Percentiles rank a stretch among this genome's conserved stretches.
phyloP scores from a whole-genome alignment of 2,113 vertebrate species.

The Myotis davidii region DNA sequence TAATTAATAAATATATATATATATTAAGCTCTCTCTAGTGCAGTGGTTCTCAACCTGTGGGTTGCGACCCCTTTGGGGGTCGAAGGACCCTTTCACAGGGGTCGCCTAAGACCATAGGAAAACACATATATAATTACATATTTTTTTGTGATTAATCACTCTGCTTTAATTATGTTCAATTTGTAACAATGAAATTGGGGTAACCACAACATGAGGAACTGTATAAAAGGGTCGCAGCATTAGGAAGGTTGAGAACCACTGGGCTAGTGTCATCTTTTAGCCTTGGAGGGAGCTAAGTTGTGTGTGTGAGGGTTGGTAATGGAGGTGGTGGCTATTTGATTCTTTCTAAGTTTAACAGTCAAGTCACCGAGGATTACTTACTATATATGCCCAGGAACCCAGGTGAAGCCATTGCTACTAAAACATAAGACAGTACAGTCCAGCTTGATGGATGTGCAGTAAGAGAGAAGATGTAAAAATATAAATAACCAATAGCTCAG shows the following conservation, averaged over 20 bases:
- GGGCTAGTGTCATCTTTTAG: neutral
- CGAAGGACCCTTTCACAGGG: too few species aligned
- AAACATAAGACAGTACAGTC: neutral
- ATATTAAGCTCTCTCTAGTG: neutral
- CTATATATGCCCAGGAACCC: neutral
- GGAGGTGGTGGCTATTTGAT: neutral
- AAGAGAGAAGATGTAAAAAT: neutral
- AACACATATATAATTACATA: too few species aligned
- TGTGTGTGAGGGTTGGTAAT: too few species aligned
- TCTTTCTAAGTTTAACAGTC: neutral
- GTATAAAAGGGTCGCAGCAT: too few species aligned
- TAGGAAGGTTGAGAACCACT: too few species aligned
- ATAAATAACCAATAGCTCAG: neutral
- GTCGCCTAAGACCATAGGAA: too few species aligned
- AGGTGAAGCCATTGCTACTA: neutral
- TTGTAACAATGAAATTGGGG: too few species aligned
- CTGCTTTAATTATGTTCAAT: too few species aligned
- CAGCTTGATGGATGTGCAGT: neutral
- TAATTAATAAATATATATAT: neutral
- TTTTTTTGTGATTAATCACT: too few species aligned
- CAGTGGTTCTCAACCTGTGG: too few species aligned
- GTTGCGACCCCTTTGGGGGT: too few species aligned
- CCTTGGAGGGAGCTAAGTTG: neutral
- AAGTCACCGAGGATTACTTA: neutral
- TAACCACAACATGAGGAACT: too few species aligned